A percentile compares a stretch with the other conserved stretches of the same genome.
Evolutionary conservation across 2,797 vertebrate genomes (phyloP).

Genomic region (Amniataba percoides): DNA sequence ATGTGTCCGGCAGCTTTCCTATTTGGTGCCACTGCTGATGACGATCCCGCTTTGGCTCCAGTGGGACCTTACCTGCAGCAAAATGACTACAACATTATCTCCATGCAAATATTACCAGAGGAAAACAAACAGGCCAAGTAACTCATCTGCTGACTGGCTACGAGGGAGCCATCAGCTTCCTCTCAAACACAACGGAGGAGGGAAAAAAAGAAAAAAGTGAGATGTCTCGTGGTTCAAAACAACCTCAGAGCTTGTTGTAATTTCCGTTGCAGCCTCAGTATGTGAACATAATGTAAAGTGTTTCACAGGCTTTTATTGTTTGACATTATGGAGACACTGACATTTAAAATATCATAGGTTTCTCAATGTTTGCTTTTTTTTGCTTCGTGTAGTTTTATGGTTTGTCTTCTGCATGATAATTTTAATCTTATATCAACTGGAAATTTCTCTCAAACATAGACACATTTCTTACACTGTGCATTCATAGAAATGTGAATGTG

Average conservation of each 20-base stretch:
- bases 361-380: not conserved
- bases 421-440: not conserved
- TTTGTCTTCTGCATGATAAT: not conserved
- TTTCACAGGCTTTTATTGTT: not conserved
- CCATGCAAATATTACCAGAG: constrained; percentile 62
- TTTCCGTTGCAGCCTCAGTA: constrained; percentile 41
- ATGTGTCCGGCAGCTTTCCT: constrained; percentile 69
- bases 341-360: not conserved
- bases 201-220: not conserved
- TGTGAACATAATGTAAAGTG: constrained; percentile 34
- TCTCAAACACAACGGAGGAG: constrained; percentile 31
- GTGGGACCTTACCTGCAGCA: constrained; percentile 63
- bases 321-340: not conserved
- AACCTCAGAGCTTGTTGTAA: constrained; percentile 37
- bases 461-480: not conserved
- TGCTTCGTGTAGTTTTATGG: not conserved
- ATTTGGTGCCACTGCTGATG: constrained; percentile 44
- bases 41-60: constrained; percentile 55
- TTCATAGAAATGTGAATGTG: not conserved
- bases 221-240: constrained; percentile 34
- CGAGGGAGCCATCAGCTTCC: constrained; percentile 43
- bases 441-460: not conserved
- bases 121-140: constrained; percentile 49
- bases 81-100: constrained; percentile 53
- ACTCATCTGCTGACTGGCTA: constrained; percentile 38